Percentiles rank a stretch among this genome's conserved stretches.
Evolutionary conservation across 2,113 vertebrate genomes (phyloP).

Genomic region (Saguinus midas): DNA sequence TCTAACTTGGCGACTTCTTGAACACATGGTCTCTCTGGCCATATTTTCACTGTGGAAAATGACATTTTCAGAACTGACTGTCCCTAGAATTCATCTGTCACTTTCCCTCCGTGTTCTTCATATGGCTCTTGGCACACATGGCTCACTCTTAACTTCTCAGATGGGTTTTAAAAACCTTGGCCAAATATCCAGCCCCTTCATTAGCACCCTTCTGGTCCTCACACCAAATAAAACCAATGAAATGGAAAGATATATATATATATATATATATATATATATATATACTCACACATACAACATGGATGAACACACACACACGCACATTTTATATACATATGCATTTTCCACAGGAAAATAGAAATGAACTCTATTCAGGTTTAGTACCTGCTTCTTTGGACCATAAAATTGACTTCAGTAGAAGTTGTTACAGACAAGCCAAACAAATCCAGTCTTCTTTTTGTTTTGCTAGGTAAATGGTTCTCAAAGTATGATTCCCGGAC

Average conservation of each 20-base stretch:
- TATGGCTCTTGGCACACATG: not conserved
- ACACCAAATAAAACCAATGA: not conserved
- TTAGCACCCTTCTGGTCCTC: not conserved
- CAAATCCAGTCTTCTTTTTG: not conserved
- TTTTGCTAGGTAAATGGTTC: not conserved
- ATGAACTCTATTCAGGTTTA: not conserved
- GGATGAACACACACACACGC: not conserved
- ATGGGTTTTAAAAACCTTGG: not conserved
- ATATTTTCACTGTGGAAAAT: not conserved
- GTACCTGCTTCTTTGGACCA: not conserved
- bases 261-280: no score
- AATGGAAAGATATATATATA: not conserved
- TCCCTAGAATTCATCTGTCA: not conserved
- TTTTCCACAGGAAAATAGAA: not conserved
- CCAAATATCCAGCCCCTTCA: not conserved
- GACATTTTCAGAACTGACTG: constrained; percentile 11
- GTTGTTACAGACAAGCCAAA: not conserved
- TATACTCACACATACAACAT: no score
- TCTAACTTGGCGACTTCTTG: not conserved
- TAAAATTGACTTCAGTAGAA: not conserved
- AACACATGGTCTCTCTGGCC: not conserved
- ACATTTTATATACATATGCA: not conserved
- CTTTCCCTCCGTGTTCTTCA: not conserved
- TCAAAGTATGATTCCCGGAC: not conserved
- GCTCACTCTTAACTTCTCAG: not conserved